Base-by-base conservation (phyloP, 2,888 invertebrate genomes). In the Aphodius granarius region DNA sequence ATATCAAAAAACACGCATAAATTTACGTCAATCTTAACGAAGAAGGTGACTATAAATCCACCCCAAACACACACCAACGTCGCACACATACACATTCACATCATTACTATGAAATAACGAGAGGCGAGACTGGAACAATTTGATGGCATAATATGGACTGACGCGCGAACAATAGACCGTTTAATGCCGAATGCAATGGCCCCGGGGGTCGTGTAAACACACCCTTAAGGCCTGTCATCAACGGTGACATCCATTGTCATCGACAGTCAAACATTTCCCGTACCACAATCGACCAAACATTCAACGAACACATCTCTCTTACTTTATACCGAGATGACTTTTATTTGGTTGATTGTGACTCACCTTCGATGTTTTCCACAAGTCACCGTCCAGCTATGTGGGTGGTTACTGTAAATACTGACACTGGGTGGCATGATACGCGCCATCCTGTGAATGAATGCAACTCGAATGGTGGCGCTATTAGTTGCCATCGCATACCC, bases 151-250 rank as follows among this genome's bases (percentile, higher is more conserved):
- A 81, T 80, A 78, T 78, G 77, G 76, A 78, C 80, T 80, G 83
- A 82, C 82, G 80, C 80, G 72, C 81, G 78, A 81, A 84, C 84
- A 84, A 84, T 83, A 76, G 83, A 81, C 76, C 82, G 81, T 83
- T 83, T 83, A 83, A 81, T 81, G 81, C 80, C 80, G 81, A 81
- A 80, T 79, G 79, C 81, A 79, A 82, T 80, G 79, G 82, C 81
- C 80, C 77, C 76, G 80, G 81, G 80, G 81, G 81, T 81, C 81
- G 83, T 82, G 82, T 83, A 84, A 83, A 84, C 83, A 84, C 80
- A 82, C 83, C 83, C 82, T 83, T 81, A 83, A 82, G 81, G 81
- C 82, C 83, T 84, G 84, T 84, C 84, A 84, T 79, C 83, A 76
- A 78, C 79, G 82, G 75, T 83, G 84, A 83, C 83, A 82, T 81